phyloP scores from a whole-genome alignment of 2,113 vertebrate species.

The Oreocharis arfaki region DNA sequence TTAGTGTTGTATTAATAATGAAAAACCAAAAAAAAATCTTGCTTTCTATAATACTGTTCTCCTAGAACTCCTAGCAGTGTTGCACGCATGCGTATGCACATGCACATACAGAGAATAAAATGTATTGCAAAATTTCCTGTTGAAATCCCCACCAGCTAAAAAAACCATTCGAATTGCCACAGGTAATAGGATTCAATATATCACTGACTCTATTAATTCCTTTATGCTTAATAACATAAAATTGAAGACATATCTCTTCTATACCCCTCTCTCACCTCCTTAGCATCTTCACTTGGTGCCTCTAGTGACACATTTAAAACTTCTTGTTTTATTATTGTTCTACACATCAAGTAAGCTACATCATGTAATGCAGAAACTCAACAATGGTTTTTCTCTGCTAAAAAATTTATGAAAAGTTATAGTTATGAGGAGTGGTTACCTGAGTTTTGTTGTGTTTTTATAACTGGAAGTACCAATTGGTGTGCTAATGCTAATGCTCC shows the following conservation, averaged over 20 bases:
- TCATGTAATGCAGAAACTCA: not conserved
- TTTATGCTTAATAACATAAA: slow-evolving; percentile 12
- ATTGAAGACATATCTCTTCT: slow-evolving; percentile 36
- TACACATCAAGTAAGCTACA: not conserved
- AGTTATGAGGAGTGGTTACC: rapidly evolving
- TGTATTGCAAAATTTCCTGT: not conserved
- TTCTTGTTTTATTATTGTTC: not conserved
- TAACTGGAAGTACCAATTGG: not conserved
- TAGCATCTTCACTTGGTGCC: not conserved
- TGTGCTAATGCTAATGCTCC: not conserved
- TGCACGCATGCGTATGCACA: not conserved
- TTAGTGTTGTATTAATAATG: not conserved
- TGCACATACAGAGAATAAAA: not conserved
- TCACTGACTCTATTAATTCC: not conserved
- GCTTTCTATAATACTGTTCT: not conserved
- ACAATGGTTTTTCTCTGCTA: not conserved
- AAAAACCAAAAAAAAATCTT: not conserved
- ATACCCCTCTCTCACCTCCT: not conserved
- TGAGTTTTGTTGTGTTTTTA: not conserved
- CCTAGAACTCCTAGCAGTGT: not conserved
- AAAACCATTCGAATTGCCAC: not conserved
- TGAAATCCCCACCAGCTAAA: not conserved
- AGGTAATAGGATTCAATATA: not conserved
- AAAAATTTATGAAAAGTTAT: not conserved
- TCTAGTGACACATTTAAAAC: not conserved